Conservation (phyloP, 1,140 invertebrate species). For the Brachionus manjavacas region DNA sequence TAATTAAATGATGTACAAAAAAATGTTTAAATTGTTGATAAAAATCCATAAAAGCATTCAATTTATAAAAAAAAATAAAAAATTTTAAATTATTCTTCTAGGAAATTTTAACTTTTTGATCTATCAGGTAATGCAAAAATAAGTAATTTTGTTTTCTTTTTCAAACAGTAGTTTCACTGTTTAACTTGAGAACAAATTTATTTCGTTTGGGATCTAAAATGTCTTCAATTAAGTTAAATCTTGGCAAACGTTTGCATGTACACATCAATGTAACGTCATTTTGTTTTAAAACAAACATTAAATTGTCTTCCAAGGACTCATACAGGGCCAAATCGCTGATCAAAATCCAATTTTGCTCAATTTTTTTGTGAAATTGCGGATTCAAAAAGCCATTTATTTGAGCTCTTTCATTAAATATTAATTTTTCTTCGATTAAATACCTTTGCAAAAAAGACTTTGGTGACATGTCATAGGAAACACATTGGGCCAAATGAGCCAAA, state of each 20-base stretch:
- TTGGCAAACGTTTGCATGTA: conserved; percentile 29
- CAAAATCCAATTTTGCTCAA: conserved; percentile 39
- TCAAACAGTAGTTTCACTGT: conserved; percentile 90
- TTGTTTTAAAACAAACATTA: conserved; percentile 41
- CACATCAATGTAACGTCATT: conserved; percentile 34
- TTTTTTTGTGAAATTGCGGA: conserved; percentile 26
- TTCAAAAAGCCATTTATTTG: background rate
- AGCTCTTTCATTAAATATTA: conserved; percentile 21
- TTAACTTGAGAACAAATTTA: conserved; percentile 85
- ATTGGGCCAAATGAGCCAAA: conserved; percentile 75
- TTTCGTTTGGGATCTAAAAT: conserved; percentile 90
- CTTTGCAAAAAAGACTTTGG: conserved; percentile 81
- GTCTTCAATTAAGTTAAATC: conserved; percentile 71
- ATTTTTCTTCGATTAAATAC: conserved; percentile 64
- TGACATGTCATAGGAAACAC: conserved; percentile 82
- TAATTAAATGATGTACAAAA: background rate
- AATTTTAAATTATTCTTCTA: background rate
- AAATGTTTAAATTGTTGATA: background rate
- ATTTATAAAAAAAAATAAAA: background rate
- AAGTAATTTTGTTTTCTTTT: background rate
- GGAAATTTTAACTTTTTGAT: background rate
- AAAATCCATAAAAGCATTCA: background rate
- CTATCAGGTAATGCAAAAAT: background rate
- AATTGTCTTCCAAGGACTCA: background rate
- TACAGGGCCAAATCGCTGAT: conserved; percentile 7